Evolutionary conservation across 2,888 invertebrate genomes (phyloP).

Genomic region (Bembecia ichneumoniformis): DNA sequence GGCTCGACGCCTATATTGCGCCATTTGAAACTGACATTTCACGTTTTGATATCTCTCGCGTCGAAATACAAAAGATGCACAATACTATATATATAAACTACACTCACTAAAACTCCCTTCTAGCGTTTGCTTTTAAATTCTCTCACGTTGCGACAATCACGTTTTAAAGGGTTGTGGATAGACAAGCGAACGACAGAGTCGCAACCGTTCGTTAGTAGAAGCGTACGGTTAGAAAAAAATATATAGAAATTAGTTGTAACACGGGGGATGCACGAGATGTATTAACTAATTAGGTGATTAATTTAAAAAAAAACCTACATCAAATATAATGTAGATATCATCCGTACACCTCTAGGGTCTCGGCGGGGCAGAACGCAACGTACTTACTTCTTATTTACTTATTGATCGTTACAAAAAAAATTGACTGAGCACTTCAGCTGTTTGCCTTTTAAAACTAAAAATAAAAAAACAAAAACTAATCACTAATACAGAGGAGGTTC

Average conservation of each 20-base stretch:
- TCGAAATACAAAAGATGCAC: slow-evolving; percentile 63
- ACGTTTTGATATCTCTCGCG: slow-evolving; percentile 33
- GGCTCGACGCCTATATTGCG: slow-evolving; percentile 39
- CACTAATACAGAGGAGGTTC: slow-evolving; percentile 25
- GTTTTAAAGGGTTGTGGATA: slow-evolving; percentile 65
- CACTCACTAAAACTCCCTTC: slow-evolving; percentile 49
- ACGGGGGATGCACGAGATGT: slow-evolving; percentile 68
- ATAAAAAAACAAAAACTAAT: slow-evolving; percentile 21
- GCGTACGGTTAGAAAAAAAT: slow-evolving; percentile 55
- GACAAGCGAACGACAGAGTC: slow-evolving; percentile 42
- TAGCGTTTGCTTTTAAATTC: slow-evolving; percentile 21
- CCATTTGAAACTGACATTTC: slow-evolving; percentile 6
- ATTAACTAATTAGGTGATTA: too few relatives aligned
- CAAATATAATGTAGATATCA: slow-evolving; percentile 13
- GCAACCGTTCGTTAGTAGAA: slow-evolving; percentile 63
- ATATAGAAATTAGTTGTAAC: slow-evolving; percentile 36
- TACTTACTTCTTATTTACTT: too few relatives aligned
- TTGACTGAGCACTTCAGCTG: slow-evolving; percentile 39
- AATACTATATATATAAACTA: slow-evolving; percentile 44
- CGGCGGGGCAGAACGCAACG: too few relatives aligned
- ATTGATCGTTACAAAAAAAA: too few relatives aligned
- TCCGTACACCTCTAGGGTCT: slow-evolving; percentile 48
- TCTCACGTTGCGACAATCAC: slow-evolving; percentile 57
- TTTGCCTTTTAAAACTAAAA: slow-evolving; percentile 34
- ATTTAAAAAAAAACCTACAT: too few relatives aligned